Base-by-base conservation (phyloP, 2,797 vertebrate species). In the Xyrichtys novacula region DNA sequence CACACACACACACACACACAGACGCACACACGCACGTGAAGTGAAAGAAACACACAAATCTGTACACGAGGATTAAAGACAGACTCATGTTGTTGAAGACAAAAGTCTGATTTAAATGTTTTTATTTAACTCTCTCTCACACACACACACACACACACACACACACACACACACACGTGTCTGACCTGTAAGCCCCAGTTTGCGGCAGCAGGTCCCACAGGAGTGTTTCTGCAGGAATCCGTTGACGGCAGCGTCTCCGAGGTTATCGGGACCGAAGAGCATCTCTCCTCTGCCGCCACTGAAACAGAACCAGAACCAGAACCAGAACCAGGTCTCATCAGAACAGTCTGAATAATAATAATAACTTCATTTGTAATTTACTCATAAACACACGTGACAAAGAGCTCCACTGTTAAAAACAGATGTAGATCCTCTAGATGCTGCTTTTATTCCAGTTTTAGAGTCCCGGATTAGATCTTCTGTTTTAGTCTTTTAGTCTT, bases 241-340 rank as follows among this genome's bases (percentile, higher is more conserved):
- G 47, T 86, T 94, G 84, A 99, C 95, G 67, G 96, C 96, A 58
- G 91, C 90, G 61, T 95, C 94, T 80, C 96, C 97, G 67, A 98
- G 92, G 82, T 97, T 98, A 87, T 97, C 96, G 8, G 97, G 96
- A 80, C 98, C 97, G 84, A 99, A 99, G 55, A 93, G 93, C 95
- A 97, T 95, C 72, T 95, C 95, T 15, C 66, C 82, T 59, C 81
- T 80, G 76, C 54, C 50, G 7, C 77, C 65, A 39, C 78, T 78
- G 74, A 52, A 75, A 64, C 43, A 54, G 7, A 2, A 68, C 56
- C 66, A 81, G 32, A 57, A n/a, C 52, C 43, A 54, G 7, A 2
- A 68, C 56, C 66, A 81, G 32, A 57, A n/a, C 52, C 44, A 12
- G 9, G 31, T 15, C 31, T 43, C 2, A 20, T 32, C 4, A 20